Conservation (phyloP, 2,797 vertebrate species). For the Helarctos malayanus region DNA sequence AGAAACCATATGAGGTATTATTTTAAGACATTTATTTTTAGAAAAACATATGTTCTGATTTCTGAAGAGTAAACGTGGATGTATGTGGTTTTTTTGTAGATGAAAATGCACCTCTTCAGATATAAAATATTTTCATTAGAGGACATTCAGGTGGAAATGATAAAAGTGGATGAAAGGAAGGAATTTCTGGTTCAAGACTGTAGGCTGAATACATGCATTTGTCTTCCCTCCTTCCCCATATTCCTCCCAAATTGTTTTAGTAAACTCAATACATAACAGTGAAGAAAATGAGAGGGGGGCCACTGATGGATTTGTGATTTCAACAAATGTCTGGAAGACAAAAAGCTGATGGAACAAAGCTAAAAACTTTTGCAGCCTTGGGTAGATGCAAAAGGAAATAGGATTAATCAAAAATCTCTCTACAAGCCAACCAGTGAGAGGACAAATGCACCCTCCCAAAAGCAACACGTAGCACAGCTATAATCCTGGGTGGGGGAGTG, state of each 20-base stretch:
- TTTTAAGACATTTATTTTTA: conserved; percentile 54
- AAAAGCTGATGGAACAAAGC: conserved; percentile 13
- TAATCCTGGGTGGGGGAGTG: not conserved
- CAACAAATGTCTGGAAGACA: not conserved
- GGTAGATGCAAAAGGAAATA: not conserved
- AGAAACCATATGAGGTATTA: not conserved
- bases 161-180: not conserved
- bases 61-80: not conserved
- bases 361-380: not conserved
- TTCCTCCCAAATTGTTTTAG: not conserved
- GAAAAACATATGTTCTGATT: not conserved
- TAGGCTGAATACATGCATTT: not conserved
- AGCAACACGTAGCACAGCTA: not conserved
- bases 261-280: not conserved
- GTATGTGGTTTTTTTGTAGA: not conserved
- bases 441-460: not conserved
- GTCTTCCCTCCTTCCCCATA: not conserved
- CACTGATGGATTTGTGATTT: not conserved
- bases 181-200: not conserved
- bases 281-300: not conserved
- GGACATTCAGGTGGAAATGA: not conserved
- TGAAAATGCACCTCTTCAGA: not conserved
- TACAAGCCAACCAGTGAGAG: not conserved
- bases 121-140: conserved; percentile 40
- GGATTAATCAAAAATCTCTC: not conserved